These are phyloP conservation scores for Chymomyza caudatula DNA, from an alignment of 2,888 invertebrate species.

Conservation along the genomic window DNA sequence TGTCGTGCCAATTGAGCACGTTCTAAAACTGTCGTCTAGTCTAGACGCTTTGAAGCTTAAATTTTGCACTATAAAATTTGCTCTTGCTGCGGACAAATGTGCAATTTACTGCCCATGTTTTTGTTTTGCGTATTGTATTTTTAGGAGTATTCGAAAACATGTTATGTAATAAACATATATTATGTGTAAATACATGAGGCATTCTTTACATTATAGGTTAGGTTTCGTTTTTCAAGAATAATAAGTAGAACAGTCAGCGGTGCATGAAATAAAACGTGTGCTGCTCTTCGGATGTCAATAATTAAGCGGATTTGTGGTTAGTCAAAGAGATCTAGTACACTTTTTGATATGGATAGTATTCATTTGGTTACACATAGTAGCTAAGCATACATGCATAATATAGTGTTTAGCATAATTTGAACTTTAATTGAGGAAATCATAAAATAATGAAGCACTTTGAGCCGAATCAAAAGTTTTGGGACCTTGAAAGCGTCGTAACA, in stretches of 20 bases:
- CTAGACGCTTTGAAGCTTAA: slow-evolving; percentile 61
- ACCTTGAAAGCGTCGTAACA: background rate
- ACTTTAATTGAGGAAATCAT: slow-evolving; percentile 36
- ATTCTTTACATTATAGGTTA: slow-evolving; percentile 46
- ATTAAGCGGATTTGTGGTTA: slow-evolving; percentile 14
- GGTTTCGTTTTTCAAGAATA: slow-evolving; percentile 13
- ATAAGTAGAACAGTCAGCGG: background rate
- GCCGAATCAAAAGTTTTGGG: background rate
- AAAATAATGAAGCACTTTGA: slow-evolving; percentile 25
- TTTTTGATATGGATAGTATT: background rate
- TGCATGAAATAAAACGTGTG: background rate
- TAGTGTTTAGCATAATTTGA: slow-evolving; percentile 1
- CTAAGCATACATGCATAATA: background rate
- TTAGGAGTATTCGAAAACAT: background rate
- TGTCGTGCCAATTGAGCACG: slow-evolving; percentile 62
- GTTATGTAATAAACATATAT: background rate
- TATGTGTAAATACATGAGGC: slow-evolving; percentile 1
- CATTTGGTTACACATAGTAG: background rate
- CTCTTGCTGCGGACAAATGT: slow-evolving; percentile 55
- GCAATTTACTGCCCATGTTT: slow-evolving; percentile 27
- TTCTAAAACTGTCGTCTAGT: slow-evolving; percentile 68
- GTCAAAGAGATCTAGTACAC: background rate
- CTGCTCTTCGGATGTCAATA: background rate
- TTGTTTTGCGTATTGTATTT: slow-evolving; percentile 13
- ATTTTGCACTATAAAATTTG: slow-evolving; percentile 59